Conservation (phyloP, 1,140 invertebrate genomes). For the Penaeus japonicus region DNA sequence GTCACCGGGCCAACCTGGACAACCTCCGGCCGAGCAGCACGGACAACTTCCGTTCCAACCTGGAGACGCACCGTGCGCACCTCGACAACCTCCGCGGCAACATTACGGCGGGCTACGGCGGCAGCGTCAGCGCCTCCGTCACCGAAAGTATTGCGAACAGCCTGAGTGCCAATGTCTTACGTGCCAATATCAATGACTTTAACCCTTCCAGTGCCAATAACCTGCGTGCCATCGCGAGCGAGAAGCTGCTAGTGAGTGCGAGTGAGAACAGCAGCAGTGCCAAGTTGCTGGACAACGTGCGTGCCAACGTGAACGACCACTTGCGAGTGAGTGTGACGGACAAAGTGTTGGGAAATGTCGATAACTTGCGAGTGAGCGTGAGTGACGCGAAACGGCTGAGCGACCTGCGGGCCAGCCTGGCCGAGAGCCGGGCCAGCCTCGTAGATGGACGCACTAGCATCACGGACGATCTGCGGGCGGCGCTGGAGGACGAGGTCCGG, state of each 20-base stretch:
- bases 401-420: slow-evolving; percentile 34
- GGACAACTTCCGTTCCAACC: not conserved
- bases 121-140: not conserved
- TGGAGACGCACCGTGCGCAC: not conserved
- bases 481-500: slow-evolving; percentile 25
- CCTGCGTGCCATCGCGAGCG: slow-evolving; percentile 31
- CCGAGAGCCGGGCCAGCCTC: slow-evolving; percentile 7
- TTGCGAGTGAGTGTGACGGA: slow-evolving; percentile 33
- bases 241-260: slow-evolving; percentile 36
- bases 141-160: not conserved
- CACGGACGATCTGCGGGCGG: slow-evolving; percentile 42
- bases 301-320: slow-evolving; percentile 37
- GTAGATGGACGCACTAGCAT: slow-evolving; percentile 49
- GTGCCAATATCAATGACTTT: slow-evolving; percentile 32
- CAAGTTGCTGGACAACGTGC: slow-evolving; percentile 33
- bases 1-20: slow-evolving; percentile 22
- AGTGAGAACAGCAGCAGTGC: slow-evolving; percentile 33
- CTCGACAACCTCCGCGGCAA: not conserved
- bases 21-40: slow-evolving; percentile 2
- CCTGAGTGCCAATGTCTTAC: not conserved
- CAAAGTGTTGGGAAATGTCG: slow-evolving; percentile 7
- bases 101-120: not conserved
- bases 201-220: slow-evolving; percentile 26
- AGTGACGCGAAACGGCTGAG: slow-evolving; percentile 40
- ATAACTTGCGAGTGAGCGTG: slow-evolving; percentile 48